Evolutionary conservation across 2,888 invertebrate species (phyloP).

Genomic region (Cartodere bifasciata): DNA sequence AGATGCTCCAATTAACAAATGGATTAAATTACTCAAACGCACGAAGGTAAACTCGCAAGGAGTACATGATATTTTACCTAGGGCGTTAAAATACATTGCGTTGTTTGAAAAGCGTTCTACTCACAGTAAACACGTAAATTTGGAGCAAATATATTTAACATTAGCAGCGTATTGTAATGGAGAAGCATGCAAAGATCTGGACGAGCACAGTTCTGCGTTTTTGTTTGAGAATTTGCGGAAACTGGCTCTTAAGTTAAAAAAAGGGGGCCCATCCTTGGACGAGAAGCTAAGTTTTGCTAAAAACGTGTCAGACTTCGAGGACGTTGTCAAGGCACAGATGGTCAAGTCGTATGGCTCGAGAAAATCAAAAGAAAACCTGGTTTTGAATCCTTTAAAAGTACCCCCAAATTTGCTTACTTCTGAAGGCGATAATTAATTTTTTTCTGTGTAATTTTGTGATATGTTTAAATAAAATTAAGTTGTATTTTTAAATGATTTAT

Average conservation of each 20-base stretch:
- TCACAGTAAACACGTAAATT: constrained; percentile 17
- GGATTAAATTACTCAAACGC: constrained; percentile 24
- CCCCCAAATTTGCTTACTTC: too few relatives aligned
- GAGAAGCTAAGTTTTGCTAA: constrained; percentile 11
- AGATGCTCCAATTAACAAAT: constrained; percentile 23
- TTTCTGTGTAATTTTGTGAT: too few relatives aligned
- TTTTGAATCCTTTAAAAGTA: too few relatives aligned
- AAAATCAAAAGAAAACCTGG: too few relatives aligned
- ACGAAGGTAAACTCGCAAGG: constrained; percentile 11
- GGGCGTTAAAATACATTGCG: constrained; percentile 29
- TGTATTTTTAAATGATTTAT: too few relatives aligned
- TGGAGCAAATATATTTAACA: constrained; percentile 21
- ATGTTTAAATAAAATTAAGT: too few relatives aligned
- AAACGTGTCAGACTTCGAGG: constrained; percentile 11
- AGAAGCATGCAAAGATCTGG: constrained; percentile 13
- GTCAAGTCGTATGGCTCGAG: constrained; percentile 9
- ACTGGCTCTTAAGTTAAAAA: constrained; percentile 15
- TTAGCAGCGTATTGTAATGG: constrained; percentile 17
- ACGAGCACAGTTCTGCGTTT: constrained; percentile 16
- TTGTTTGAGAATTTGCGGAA: constrained; percentile 16
- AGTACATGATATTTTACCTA: constrained; percentile 22
- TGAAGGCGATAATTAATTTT: too few relatives aligned
- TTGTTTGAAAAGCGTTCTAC: constrained; percentile 24
- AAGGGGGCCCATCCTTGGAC: constrained; percentile 12
- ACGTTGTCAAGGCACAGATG: constrained; percentile 8